Base-by-base conservation (phyloP, 2,797 vertebrate genomes). In the Cynopterus sphinx region DNA sequence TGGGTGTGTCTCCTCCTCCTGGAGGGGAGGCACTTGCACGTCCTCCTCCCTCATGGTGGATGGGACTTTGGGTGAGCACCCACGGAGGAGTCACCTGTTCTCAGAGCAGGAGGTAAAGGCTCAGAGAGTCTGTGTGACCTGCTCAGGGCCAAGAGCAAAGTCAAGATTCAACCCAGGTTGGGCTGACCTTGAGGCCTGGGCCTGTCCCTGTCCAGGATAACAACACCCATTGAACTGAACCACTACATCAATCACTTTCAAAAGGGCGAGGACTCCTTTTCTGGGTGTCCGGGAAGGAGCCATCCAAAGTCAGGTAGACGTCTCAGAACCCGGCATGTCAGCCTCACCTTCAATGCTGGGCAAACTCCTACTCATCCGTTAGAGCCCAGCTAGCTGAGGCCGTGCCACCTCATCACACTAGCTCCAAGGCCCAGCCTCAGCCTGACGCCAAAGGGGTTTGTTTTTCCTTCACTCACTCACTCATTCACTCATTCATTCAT, bases 391-490 rank as follows among this genome's bases (percentile, higher is more conserved):
- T 8, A 12, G 36, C 67, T 3, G 24, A 91, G 55, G 59, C 31
- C 22, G 0, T 1, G 67, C 4, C 73, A 1, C 1, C 0, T 33
- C 22, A 22, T 24, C 46, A 16, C 39, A 53, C 15, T 17, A 11
- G 81, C 28, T 21, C 22, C 43, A 22, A 83, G 22, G 21, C 22
- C 43, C 26, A 63, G 63, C 6, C 24, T 22, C 36, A 22, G 70
- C n/a, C n/a, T 36, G 61, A 49, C 55, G n/a, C 51, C 43, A 12
- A 67, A 87, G 19, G 26, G 21, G 31, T 46, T 43, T 73, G 11
- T 9, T 61, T 13, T 17, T 1, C 21, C 19, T 51, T 36, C 36
- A 11, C 22, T 12, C 84, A 22, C 43, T 12, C 84, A 22, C 43
- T 4, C 36, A 4, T 53, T 59, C 33, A 13, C 0, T 31, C 91